Conservation (phyloP, 2,797 vertebrate species). For the Malacoctenus gilli region DNA sequence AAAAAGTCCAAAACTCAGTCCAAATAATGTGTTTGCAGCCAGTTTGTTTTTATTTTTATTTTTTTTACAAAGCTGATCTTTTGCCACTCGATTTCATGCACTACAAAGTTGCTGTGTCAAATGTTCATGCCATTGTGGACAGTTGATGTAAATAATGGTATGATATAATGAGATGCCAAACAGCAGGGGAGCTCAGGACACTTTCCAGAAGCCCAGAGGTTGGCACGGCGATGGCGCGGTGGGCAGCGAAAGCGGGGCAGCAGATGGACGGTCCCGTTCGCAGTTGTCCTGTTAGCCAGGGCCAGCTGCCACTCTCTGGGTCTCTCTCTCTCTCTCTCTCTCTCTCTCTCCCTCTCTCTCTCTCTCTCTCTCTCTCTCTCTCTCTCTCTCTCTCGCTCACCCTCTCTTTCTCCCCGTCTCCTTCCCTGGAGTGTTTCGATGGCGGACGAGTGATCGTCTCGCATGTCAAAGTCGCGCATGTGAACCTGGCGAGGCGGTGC, state of each 20-base stretch:
- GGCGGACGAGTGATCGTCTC: no score
- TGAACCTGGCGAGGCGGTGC: no score
- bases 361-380: no score
- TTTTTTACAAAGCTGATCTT: constrained; percentile 12
- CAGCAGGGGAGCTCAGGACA: constrained; percentile 47
- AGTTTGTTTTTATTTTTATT: no score
- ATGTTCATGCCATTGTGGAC: constrained; percentile 24
- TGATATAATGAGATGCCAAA: constrained; percentile 49
- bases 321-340: constrained; percentile 52
- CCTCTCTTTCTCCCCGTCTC: no score
- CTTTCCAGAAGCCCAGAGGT: constrained; percentile 63
- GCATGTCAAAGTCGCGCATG: no score
- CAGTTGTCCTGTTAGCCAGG: constrained; percentile 66
- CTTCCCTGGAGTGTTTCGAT: no score
- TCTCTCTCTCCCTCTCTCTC: no score
- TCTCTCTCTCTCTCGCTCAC: no score
- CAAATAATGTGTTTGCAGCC: no score
- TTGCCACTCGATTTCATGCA: constrained; percentile 39
- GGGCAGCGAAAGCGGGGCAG: constrained; percentile 58
- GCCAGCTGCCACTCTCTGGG: constrained; percentile 74
- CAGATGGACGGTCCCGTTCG: constrained; percentile 76
- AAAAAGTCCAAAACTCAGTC: no score
- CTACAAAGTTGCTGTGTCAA: constrained; percentile 36
- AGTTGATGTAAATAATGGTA: constrained; percentile 49
- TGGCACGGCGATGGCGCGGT: constrained; percentile 39